Conservation (phyloP, 2,113 vertebrate species). For the Erpornis zantholeuca region DNA sequence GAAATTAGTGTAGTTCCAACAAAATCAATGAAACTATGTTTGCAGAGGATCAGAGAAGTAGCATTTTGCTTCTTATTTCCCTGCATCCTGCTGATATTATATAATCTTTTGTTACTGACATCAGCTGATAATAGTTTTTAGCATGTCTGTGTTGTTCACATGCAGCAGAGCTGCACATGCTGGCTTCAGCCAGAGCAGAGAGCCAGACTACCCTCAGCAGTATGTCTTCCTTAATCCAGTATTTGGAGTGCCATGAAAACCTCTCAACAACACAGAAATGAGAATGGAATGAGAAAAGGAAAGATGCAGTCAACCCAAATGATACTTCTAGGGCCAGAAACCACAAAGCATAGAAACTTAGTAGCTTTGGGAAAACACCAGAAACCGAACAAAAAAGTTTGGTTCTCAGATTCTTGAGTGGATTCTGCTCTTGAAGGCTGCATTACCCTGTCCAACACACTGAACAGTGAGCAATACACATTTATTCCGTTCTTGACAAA, state of each 20-base stretch:
- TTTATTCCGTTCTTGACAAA: background rate
- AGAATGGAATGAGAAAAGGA: background rate
- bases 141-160: background rate
- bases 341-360: background rate
- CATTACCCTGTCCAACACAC: background rate
- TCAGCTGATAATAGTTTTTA: background rate
- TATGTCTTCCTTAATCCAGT: constrained; percentile 6
- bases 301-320: background rate
- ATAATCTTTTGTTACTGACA: background rate
- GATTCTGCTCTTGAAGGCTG: background rate
- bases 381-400: background rate
- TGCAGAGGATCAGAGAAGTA: background rate
- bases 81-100: background rate
- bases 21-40: background rate
- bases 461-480: background rate
- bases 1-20: background rate
- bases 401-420: background rate
- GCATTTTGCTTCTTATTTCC: background rate
- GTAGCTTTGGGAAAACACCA: background rate
- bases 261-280: constrained; percentile 3
- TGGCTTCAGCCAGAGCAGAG: background rate
- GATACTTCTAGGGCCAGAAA: background rate
- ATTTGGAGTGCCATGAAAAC: constrained; percentile 54
- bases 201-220: background rate
- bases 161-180: background rate